Base-by-base conservation (phyloP, 2,113 vertebrate genomes). In the Macaca mulatta region DNA sequence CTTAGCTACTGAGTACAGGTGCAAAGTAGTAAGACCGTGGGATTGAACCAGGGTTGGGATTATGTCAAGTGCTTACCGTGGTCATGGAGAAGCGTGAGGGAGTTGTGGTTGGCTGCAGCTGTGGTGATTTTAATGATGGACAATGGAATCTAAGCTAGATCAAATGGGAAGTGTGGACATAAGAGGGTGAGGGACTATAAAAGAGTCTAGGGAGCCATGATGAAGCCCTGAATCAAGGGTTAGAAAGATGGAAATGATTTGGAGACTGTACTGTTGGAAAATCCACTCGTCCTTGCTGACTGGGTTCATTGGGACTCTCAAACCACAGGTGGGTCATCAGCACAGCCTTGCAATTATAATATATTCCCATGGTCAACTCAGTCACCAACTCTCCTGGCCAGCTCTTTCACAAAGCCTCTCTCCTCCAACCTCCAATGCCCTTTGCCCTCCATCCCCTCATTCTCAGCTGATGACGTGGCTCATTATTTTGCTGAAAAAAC, bases 81-180 rank as follows among this genome's bases (percentile, higher is more conserved):
- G 17, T 2, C 17, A 14, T 18, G 35, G 6, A 8, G 11, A 8
- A 17, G 4, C 1, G 11, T 4, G 38, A 45, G 32, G n/a, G n/a
- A 17, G 1, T 27, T 11, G 38, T 45, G 25, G n/a, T 7, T 8
- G 12, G 40, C 12, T 27, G 6, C 32, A 7, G 11, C 55, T 20
- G 43, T 40, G 25, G 22, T 32, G 3, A 25, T 27, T 55, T 67
- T 23, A 64, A 64, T 6, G 61, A 30, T 1, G 27, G 27, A 30
- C 27, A 12, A 64, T 30, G 61, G 27, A 64, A 48, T 69, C 25
- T 1, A 81, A 74, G 43, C 38, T 75, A 67, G 92, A 59, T 59
- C 70, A 59, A n/a, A 59, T 1, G 3, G 59, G 59, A 77, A 78
- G 35, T 40, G 35, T 1, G 2, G 86, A 64, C 35, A 30, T 1